These are phyloP conservation scores for Selenia dentaria DNA, from an alignment of 2,888 invertebrate genomes.

Conservation along the genomic window DNA sequence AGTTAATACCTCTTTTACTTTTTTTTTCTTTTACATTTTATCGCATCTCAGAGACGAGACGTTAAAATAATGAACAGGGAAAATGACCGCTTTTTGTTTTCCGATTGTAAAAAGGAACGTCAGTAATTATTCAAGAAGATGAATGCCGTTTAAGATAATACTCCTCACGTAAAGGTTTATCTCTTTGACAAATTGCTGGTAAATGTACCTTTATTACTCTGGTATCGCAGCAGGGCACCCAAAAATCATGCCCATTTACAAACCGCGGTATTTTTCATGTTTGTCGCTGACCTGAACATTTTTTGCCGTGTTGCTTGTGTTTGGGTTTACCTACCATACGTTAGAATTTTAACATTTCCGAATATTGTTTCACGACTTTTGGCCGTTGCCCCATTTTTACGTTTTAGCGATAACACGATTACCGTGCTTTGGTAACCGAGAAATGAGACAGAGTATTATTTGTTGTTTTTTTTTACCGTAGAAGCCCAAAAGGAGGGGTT, in stretches of 20 bases:
- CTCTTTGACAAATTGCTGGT: conserved; percentile 75
- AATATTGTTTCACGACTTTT: no score
- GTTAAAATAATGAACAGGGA: conserved; percentile 16
- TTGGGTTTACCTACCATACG: no score
- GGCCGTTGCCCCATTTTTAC: no score
- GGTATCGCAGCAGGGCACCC: conserved; percentile 54
- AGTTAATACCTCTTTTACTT: no score
- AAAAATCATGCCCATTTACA: conserved; percentile 21
- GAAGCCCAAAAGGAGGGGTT: no score
- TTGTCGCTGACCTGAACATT: conserved; percentile 1
- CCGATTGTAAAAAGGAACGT: conserved; percentile 46
- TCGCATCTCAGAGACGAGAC: neutral
- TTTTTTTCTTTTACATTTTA: no score
- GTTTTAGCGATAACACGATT: no score
- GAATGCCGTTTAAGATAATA: conserved; percentile 73
- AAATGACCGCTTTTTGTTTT: conserved; percentile 43
- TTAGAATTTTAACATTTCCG: no score
- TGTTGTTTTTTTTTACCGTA: no score
- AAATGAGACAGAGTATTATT: no score
- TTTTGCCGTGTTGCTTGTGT: no score
- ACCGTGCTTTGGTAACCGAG: no score
- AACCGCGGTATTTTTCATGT: conserved; percentile 12
- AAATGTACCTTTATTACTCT: conserved; percentile 54
- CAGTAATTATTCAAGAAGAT: conserved; percentile 76
- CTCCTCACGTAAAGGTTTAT: conserved; percentile 73